Percentiles rank a stretch among this genome's conserved stretches.
Conservation (phyloP, 23 tunicate genomes). For the Ascidia mentula region DNA sequence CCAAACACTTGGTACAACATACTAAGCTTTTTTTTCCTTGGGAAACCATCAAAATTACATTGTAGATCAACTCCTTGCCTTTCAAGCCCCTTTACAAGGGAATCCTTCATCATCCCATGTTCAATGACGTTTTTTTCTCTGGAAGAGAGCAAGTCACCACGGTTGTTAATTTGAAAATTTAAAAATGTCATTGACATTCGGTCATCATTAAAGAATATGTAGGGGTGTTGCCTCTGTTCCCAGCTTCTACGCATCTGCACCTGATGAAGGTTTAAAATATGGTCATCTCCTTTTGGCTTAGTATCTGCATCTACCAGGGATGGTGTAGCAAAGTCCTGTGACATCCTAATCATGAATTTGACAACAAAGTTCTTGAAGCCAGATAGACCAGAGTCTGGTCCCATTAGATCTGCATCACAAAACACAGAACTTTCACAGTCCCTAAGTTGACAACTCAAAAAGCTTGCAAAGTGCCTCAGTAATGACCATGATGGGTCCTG, state of each 20-base stretch:
- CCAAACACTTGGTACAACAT: conserved; percentile 54
- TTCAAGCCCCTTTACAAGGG: conserved; percentile 42
- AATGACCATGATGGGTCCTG: conserved; percentile 74
- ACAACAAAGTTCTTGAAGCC: conserved; percentile 80
- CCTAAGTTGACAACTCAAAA: conserved; percentile 53
- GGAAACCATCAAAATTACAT: conserved; percentile 27
- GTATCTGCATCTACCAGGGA: conserved; percentile 26
- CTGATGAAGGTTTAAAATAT: conserved; percentile 32
- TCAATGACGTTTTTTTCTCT: conserved; percentile 34
- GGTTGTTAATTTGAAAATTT: conserved; percentile 25
- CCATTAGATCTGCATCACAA: conserved; percentile 35
- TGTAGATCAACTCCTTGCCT: conserved; percentile 45
- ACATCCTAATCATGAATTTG: conserved; percentile 79
- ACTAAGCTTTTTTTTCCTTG: conserved; percentile 26
- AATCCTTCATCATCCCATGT: conserved; percentile 9
- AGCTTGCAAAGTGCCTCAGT: conserved; percentile 78
- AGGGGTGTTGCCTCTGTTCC: background rate
- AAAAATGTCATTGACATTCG: conserved; percentile 1
- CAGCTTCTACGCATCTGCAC: background rate
- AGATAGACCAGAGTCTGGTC: conserved; percentile 48
- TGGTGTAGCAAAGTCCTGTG: conserved; percentile 91
- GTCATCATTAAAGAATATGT: background rate
- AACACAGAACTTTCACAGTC: conserved; percentile 75
- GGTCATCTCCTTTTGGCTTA: background rate
- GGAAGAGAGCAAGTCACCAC: conserved; percentile 48